These are phyloP conservation scores for Acinonyx jubatus DNA, from an alignment of 2,113 vertebrate genomes.

Conservation along the genomic window DNA sequence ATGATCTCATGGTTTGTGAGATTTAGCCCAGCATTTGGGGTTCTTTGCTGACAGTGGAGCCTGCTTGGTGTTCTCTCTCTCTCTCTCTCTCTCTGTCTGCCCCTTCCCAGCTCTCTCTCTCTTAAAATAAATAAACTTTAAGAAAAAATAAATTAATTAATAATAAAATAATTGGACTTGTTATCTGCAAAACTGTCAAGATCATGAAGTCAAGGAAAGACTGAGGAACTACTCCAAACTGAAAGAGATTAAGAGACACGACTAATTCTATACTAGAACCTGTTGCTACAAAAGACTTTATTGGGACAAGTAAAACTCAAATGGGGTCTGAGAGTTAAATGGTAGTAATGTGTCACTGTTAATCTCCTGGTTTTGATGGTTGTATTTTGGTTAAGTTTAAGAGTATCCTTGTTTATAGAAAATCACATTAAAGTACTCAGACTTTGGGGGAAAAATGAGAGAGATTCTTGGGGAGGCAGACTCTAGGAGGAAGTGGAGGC, in stretches of 20 bases:
- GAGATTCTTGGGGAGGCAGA: not conserved
- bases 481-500: not conserved
- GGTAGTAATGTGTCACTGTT: not conserved
- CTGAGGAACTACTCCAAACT: not conserved
- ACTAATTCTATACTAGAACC: not conserved
- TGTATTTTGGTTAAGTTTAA: not conserved
- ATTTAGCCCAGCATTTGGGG: too few relatives aligned
- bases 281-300: not conserved
- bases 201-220: not conserved
- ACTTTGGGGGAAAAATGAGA: not conserved
- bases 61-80: too few relatives aligned
- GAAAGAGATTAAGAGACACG: not conserved
- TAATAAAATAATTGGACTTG: not conserved
- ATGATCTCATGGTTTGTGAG: too few relatives aligned
- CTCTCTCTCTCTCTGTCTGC: too few relatives aligned
- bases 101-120: too few relatives aligned
- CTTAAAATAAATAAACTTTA: too few relatives aligned
- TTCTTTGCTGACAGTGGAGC: too few relatives aligned
- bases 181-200: not conserved
- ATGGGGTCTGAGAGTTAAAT: not conserved
- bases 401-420: not conserved
- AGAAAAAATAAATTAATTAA: too few relatives aligned
- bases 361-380: not conserved
- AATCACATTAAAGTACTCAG: not conserved
- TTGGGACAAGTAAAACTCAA: not conserved